A percentile compares a stretch with the other conserved stretches of the same genome.
phyloP scores from a whole-genome alignment of 64 coral and sea anemone genomes.

The Cladopsammia gracilis region DNA sequence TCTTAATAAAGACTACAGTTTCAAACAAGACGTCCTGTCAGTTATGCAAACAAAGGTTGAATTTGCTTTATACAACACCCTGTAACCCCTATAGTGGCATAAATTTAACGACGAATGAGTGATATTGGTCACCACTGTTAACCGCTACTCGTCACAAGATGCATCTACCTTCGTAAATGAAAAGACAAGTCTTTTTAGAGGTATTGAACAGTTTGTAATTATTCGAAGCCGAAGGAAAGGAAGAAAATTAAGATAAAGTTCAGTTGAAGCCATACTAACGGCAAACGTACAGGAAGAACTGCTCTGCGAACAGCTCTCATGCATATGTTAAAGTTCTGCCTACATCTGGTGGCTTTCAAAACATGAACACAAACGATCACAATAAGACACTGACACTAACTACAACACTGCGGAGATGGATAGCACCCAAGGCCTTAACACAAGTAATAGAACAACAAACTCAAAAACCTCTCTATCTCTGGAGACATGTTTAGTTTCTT shows the following conservation, averaged over 20 bases:
- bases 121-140: not conserved
- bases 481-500: slow-evolving; percentile 60
- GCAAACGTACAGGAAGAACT: too few relatives aligned
- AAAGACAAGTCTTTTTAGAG: too few relatives aligned
- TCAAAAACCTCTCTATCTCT: not conserved
- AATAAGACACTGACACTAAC: not conserved
- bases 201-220: too few relatives aligned
- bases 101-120: not conserved
- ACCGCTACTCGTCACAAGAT: too few relatives aligned
- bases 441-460: not conserved
- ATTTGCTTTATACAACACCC: not conserved
- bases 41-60: not conserved
- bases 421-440: not conserved
- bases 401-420: not conserved
- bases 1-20: not conserved
- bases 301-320: too few relatives aligned
- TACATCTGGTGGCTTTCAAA: too few relatives aligned
- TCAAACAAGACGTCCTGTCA: not conserved
- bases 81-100: not conserved
- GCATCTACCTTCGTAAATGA: too few relatives aligned
- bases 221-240: too few relatives aligned
- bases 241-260: too few relatives aligned
- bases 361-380: too few relatives aligned
- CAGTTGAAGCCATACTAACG: too few relatives aligned
- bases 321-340: too few relatives aligned